These are phyloP conservation scores for Gymnarchus niloticus DNA, from an alignment of 2,113 vertebrate species.

Conservation along the genomic window DNA sequence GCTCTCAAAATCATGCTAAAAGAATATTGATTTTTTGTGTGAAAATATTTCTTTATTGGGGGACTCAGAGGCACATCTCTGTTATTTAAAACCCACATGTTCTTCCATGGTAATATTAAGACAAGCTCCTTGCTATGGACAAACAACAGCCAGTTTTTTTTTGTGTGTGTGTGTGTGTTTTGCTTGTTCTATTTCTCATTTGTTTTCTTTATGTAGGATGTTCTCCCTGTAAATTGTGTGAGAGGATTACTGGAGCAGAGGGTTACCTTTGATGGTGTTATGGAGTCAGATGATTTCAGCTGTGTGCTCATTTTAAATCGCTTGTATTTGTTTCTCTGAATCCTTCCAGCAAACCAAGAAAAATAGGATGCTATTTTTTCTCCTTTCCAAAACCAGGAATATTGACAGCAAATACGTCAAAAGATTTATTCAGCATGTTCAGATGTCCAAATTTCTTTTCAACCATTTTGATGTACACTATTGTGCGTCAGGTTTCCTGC, in stretches of 20 bases:
- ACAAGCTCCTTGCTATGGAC: slow-evolving; percentile 1
- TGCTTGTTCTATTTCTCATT: neutral
- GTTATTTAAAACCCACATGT: too few relatives aligned
- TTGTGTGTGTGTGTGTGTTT: neutral
- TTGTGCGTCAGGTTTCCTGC: neutral
- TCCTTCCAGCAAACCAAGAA: neutral
- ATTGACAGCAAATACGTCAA: neutral
- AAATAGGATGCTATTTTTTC: neutral
- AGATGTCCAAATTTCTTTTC: neutral
- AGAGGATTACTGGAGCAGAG: neutral
- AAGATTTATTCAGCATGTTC: neutral
- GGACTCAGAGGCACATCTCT: neutral
- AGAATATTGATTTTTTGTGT: neutral
- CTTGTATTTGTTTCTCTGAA: neutral
- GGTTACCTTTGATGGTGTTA: neutral
- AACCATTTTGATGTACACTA: neutral
- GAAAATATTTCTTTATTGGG: neutral
- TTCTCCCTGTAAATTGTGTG: neutral
- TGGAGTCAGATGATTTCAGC: neutral
- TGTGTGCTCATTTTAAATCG: neutral
- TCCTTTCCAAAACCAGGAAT: neutral
- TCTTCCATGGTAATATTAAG: neutral
- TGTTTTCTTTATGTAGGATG: neutral
- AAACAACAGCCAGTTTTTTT: neutral
- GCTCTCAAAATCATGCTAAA: neutral